Percentiles rank a stretch among this genome's conserved stretches.
Evolutionary conservation across 2,797 vertebrate genomes (phyloP).

Genomic region (Etheostoma nigrum): DNA sequence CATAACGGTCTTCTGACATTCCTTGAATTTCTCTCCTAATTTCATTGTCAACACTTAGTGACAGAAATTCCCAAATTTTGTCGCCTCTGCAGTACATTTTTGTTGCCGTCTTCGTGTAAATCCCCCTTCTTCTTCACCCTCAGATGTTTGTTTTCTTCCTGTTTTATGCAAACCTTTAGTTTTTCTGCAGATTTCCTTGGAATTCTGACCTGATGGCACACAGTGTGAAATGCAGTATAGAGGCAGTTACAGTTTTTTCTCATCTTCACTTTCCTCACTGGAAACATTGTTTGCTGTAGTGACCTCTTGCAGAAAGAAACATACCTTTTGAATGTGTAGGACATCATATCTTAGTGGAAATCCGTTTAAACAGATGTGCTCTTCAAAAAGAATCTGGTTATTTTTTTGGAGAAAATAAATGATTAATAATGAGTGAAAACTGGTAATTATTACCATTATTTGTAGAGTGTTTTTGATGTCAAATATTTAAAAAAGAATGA

Average conservation of each 20-base stretch:
- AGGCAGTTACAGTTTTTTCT: not conserved
- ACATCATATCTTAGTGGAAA: not conserved
- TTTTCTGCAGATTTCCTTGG: not conserved
- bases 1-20: too few relatives aligned
- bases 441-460: not conserved
- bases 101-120: too few relatives aligned
- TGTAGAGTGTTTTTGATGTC: not conserved
- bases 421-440: not conserved
- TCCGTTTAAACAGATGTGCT: not conserved
- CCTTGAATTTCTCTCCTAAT: too few relatives aligned
- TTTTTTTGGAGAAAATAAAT: not conserved
- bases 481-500: not conserved
- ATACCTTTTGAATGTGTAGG: not conserved
- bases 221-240: not conserved
- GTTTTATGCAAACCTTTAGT: too few relatives aligned
- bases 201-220: not conserved
- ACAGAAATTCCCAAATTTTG: too few relatives aligned
- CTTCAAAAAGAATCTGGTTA: not conserved
- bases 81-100: too few relatives aligned
- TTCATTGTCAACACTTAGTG: too few relatives aligned
- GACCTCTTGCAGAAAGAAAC: not conserved
- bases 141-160: too few relatives aligned
- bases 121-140: too few relatives aligned
- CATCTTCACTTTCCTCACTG: not conserved
- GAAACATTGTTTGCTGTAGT: not conserved